Conservation (phyloP, 2,888 invertebrate genomes). For the Chalcosyrphus nemorum region DNA sequence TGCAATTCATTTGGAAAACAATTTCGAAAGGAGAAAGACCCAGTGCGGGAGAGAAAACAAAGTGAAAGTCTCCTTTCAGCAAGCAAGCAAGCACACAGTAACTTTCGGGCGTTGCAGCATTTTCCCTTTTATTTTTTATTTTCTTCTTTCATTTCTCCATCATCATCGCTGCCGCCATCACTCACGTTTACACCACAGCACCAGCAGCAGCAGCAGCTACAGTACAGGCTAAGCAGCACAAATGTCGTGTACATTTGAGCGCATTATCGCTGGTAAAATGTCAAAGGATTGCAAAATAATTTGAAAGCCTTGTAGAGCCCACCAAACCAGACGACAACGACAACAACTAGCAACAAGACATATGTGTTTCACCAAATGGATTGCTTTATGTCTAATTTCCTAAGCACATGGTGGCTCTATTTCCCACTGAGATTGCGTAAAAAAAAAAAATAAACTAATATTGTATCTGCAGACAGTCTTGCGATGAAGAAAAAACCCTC, state of each 20-base stretch:
- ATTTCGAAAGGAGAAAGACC: constrained; percentile 59
- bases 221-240: too few relatives aligned
- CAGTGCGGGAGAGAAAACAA: constrained; percentile 63
- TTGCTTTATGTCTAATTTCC: constrained; percentile 63
- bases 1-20: constrained; percentile 29
- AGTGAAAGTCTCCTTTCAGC: constrained; percentile 69
- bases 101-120: constrained; percentile 68
- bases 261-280: constrained; percentile 48
- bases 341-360: constrained; percentile 5
- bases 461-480: constrained; percentile 46
- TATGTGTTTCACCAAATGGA: constrained; percentile 29
- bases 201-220: too few relatives aligned
- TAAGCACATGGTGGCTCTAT: constrained; percentile 60
- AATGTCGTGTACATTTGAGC: constrained; percentile 6
- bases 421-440: constrained; percentile 64
- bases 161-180: constrained; percentile 31
- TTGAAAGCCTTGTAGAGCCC: constrained; percentile 62
- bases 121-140: constrained; percentile 51
- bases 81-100: constrained; percentile 3
- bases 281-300: constrained; percentile 68
- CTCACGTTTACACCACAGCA: constrained; percentile 51
- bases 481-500: constrained; percentile 35
- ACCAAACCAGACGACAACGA: constrained; percentile 12
- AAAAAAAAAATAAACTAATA: not conserved
- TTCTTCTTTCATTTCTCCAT: not conserved